phyloP scores from a whole-genome alignment of 1,140 invertebrate genomes.

The Neodiprion lecontei region DNA sequence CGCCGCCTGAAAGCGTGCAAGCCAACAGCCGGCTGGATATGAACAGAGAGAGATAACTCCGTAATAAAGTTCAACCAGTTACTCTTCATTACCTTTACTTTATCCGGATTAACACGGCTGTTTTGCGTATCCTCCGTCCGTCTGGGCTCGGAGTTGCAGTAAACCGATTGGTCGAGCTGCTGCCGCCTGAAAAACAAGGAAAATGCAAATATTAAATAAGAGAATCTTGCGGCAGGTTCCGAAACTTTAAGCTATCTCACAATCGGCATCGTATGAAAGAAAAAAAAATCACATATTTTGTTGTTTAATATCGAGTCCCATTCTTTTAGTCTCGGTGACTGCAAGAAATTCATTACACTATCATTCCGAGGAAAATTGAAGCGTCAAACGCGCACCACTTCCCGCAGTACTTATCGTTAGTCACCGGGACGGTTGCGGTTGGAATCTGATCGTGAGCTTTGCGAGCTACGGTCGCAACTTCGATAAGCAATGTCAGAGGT shows the following conservation, averaged over 20 bases:
- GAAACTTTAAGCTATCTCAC: no score
- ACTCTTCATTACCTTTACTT: slow-evolving; percentile 38
- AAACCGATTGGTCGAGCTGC: slow-evolving; percentile 58
- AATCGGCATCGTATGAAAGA: not conserved
- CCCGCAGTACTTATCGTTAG: no score
- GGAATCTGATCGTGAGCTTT: no score
- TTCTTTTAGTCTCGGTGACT: no score
- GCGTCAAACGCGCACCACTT: no score
- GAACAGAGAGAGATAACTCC: no score
- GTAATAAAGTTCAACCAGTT: not conserved
- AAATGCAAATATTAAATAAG: not conserved
- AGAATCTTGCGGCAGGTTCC: not conserved
- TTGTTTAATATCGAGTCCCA: not conserved
- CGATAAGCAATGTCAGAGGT: not conserved
- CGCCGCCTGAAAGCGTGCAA: no score
- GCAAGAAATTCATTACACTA: no score
- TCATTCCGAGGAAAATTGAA: no score
- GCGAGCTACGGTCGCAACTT: no score
- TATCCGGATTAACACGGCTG: slow-evolving; percentile 42
- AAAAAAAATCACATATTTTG: not conserved
- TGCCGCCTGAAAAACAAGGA: slow-evolving; percentile 50
- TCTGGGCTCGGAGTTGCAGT: slow-evolving; percentile 51
- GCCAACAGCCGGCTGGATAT: no score
- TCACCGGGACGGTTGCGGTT: no score
- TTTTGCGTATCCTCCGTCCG: slow-evolving; percentile 33